phyloP scores from a whole-genome alignment of 2,113 vertebrate species.

The Verasper variegatus region DNA sequence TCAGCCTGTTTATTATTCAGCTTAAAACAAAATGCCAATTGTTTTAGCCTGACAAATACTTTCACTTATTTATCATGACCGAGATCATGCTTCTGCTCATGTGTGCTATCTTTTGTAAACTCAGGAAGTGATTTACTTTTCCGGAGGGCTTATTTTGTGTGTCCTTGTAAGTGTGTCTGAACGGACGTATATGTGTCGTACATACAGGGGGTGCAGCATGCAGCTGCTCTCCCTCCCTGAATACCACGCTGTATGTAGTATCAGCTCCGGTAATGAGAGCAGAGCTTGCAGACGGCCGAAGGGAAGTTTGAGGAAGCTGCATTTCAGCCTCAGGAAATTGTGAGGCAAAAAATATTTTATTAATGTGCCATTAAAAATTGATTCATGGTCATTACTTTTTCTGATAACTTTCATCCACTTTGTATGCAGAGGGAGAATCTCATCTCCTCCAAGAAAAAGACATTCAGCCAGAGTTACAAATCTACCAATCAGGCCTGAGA shows the following conservation, averaged over 20 bases:
- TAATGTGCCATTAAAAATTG: constrained; percentile 79
- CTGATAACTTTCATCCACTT: constrained; percentile 67
- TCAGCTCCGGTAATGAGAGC: constrained; percentile 45
- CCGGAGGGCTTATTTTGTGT: constrained; percentile 11
- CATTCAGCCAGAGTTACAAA: background rate
- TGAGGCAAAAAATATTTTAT: constrained; percentile 67
- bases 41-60: no score
- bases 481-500: constrained; percentile 9
- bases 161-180: constrained; percentile 2
- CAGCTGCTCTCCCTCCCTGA: background rate
- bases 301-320: constrained; percentile 40
- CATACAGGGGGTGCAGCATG: background rate
- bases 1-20: no score
- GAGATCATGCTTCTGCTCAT: no score
- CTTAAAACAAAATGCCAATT: no score
- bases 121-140: constrained; percentile 24
- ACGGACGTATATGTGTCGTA: background rate
- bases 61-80: no score
- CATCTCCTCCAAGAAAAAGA: constrained; percentile 52
- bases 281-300: constrained; percentile 26
- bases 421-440: constrained; percentile 49
- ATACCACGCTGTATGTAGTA: constrained; percentile 28
- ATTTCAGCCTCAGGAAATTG: constrained; percentile 63
- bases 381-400: constrained; percentile 73
- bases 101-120: no score